phyloP scores from a whole-genome alignment of 92 coral and sea anemone species.

The Phenganax stokvisi region DNA sequence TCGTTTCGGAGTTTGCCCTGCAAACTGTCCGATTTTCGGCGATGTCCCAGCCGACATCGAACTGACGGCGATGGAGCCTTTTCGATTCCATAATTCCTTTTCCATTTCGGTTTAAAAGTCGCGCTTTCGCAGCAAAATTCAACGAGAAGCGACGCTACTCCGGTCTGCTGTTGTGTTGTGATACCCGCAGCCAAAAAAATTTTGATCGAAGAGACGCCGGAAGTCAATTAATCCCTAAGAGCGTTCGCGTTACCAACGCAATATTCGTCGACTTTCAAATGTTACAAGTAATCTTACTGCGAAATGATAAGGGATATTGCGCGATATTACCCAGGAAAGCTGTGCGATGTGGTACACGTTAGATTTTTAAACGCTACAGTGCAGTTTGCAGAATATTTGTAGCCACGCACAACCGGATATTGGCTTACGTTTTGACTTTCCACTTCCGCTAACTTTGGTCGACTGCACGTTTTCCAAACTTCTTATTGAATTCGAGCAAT shows the following conservation, averaged over 20 bases:
- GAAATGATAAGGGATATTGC: background rate
- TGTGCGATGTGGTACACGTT: background rate
- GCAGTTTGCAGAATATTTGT: background rate
- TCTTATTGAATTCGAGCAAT: background rate
- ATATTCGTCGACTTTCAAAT: background rate
- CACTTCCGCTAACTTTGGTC: slow-evolving; percentile 6
- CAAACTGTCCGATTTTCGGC: slow-evolving; percentile 33
- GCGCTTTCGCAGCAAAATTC: slow-evolving; percentile 32
- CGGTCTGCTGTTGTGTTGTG: background rate
- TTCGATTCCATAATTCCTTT: slow-evolving; percentile 84
- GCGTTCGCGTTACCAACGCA: background rate
- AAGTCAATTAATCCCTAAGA: slow-evolving; percentile 3
- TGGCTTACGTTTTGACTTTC: background rate
- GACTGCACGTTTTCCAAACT: background rate
- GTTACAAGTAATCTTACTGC: background rate
- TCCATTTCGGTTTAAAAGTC: slow-evolving; percentile 62
- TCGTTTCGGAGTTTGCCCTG: slow-evolving; percentile 37
- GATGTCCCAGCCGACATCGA: slow-evolving; percentile 65
- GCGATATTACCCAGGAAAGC: background rate
- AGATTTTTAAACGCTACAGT: background rate
- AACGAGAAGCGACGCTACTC: slow-evolving; percentile 29
- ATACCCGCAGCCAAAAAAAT: slow-evolving; percentile 11
- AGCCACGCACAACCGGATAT: slow-evolving; percentile 11
- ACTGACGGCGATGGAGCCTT: slow-evolving; percentile 84
- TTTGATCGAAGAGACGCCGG: slow-evolving; percentile 3